Conservation (phyloP, 1,140 invertebrate genomes). For the Hermetia illucens region DNA sequence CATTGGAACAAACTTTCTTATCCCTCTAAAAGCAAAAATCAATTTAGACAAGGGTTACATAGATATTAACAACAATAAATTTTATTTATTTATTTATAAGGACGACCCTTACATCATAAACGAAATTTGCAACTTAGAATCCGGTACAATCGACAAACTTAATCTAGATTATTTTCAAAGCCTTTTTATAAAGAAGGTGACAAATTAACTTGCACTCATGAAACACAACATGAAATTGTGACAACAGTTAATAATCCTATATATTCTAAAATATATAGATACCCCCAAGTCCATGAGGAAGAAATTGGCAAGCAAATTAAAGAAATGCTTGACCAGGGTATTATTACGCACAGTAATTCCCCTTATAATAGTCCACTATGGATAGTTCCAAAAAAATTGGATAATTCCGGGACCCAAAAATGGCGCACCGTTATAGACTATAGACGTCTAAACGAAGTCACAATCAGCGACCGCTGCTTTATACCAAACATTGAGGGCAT, state of each 20-base stretch:
- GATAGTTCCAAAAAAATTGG: conserved; percentile 29
- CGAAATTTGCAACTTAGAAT: too few relatives aligned
- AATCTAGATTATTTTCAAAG: conserved; percentile 1
- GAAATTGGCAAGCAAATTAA: conserved; percentile 15
- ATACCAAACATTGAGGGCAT: conserved; percentile 33
- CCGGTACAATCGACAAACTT: too few relatives aligned
- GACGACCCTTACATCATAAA: too few relatives aligned
- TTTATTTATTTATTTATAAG: too few relatives aligned
- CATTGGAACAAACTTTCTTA: too few relatives aligned
- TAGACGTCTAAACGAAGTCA: conserved; percentile 25
- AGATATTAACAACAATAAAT: too few relatives aligned
- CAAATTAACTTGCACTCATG: conserved; percentile 1
- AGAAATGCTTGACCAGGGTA: conserved; percentile 27
- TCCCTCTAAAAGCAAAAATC: too few relatives aligned
- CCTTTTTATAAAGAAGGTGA: conserved; percentile 5
- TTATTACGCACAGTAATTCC: conserved; percentile 23
- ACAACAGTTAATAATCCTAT: conserved; percentile 13
- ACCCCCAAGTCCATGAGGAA: conserved; percentile 23
- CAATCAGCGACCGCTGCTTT: conserved; percentile 32
- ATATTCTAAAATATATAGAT: conserved; percentile 18
- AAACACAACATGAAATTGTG: conserved; percentile 15
- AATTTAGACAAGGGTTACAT: too few relatives aligned
- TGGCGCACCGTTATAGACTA: conserved; percentile 29
- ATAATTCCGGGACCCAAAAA: conserved; percentile 26
- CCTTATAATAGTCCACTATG: conserved; percentile 25